phyloP scores from a whole-genome alignment of 1,140 invertebrate genomes.

The Heliothis virescens region DNA sequence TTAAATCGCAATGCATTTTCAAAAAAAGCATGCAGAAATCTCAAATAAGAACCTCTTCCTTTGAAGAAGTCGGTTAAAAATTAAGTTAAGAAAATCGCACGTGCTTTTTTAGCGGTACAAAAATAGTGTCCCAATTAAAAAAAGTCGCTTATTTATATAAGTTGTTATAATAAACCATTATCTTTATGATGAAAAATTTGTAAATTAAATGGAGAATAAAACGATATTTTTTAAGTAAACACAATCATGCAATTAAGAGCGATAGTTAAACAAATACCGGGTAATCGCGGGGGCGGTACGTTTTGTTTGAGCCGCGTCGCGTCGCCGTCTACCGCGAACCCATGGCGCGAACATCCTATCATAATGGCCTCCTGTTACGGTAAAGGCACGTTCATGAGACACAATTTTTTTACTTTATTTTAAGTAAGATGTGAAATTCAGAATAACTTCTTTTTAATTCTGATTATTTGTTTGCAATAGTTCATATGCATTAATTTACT shows the following conservation, averaged over 20 bases:
- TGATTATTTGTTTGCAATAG: too few relatives aligned
- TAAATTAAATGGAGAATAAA: too few relatives aligned
- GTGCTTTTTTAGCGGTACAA: not conserved
- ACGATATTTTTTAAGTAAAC: too few relatives aligned
- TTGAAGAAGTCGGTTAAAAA: too few relatives aligned
- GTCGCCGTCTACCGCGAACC: conserved; percentile 53
- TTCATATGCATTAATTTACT: too few relatives aligned
- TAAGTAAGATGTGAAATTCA: too few relatives aligned
- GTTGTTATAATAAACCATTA: too few relatives aligned
- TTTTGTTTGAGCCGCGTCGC: conserved; percentile 38
- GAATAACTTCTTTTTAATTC: too few relatives aligned
- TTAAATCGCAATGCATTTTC: not conserved
- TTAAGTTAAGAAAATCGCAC: not conserved
- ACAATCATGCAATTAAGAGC: not conserved
- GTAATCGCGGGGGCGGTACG: conserved; percentile 24
- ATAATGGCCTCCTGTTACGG: conserved; percentile 52
- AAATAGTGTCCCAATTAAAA: not conserved
- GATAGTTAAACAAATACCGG: conserved; percentile 37
- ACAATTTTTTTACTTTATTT: not conserved
- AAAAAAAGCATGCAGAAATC: not conserved
- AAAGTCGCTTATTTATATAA: too few relatives aligned
- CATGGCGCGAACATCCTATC: conserved; percentile 50
- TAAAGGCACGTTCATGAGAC: conserved; percentile 59
- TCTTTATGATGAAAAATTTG: too few relatives aligned
- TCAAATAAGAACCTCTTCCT: too few relatives aligned